Evolutionary conservation across 2,113 vertebrate genomes (phyloP), one percentile per base, ranked within the genome.

Genomic region (Proterorhinus semilunaris): DNA sequence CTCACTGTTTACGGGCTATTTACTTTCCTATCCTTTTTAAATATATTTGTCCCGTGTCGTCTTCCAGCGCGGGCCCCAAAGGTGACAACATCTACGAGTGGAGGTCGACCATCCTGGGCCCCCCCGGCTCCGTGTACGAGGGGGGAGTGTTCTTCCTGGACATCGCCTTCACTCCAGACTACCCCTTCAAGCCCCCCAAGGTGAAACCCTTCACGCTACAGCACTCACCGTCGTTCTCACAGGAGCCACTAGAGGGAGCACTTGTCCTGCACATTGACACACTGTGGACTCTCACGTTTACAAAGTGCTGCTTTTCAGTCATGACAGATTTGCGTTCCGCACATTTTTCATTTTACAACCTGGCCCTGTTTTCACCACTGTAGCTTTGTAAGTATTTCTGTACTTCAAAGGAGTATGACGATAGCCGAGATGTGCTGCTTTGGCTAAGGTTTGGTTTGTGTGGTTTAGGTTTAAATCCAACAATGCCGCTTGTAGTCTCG

Each of bases 51-150:
- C 27, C 27, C 27, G 27, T 36, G 27, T 36, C 27, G 17, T 69
- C 0, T 57, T 7, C 59, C 84, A 98, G 96, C 67, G 96, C 96
- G 0, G 96, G 96, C 42, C 96, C 96, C 72, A 98, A 98, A 94
- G 96, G 96, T 81, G 96, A 98, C 93, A 98, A 98, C 92, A 96
- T 98, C 93, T 98, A 98, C 79, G 96, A 98, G 84, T 98, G 96
- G 96, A 95, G 96, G 90, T 98, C 96, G 43, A 98, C 96, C 89
- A 98, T 98, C 92, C 93, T 98, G 87, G 96, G 96, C 76, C 96
- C 96, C 71, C 96, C 96, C 50, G 96, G 96, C 85, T 98, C 96
- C 42, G 96, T 96, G 79, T 98, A 98, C 42, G 96, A 98, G 92
- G 96, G 96, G 81, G 96, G 96, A 0, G 96, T 98, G 75, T 98